Evolutionary conservation across 2,113 vertebrate genomes (phyloP).

Genomic region (Thunnus maccoyii): DNA sequence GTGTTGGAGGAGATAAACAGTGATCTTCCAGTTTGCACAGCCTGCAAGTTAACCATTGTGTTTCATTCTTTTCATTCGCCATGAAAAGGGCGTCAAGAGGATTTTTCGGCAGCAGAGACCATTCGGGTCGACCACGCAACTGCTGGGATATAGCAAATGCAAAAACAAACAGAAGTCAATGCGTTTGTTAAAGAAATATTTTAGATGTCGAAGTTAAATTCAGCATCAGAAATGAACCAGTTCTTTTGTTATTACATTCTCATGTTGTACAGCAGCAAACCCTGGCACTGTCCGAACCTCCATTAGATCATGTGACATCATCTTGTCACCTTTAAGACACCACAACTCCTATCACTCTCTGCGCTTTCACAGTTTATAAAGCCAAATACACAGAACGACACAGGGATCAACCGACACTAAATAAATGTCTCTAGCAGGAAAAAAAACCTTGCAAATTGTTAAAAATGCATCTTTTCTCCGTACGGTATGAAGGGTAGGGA

Average conservation of each 20-base stretch:
- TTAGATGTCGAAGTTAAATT: not conserved
- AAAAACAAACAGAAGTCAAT: conserved; percentile 18
- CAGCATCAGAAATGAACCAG: not conserved
- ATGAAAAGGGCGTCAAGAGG: conserved; percentile 51
- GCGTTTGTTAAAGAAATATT: conserved; percentile 3
- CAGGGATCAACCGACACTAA: conserved; percentile 65
- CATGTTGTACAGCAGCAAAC: not conserved
- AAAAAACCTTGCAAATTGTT: conserved; percentile 56
- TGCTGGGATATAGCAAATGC: not conserved
- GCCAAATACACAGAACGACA: conserved; percentile 38
- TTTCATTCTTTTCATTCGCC: conserved; percentile 62
- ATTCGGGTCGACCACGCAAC: conserved; percentile 5
- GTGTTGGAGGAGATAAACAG: conserved; percentile 83
- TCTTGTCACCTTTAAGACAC: conserved; percentile 43
- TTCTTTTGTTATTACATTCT: not conserved
- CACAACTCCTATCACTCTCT: conserved; percentile 22
- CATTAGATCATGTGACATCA: conserved; percentile 50
- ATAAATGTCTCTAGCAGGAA: conserved; percentile 45
- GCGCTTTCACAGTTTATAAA: conserved; percentile 39
- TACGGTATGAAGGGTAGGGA: conserved; percentile 73
- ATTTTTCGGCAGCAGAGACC: conserved; percentile 14
- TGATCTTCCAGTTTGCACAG: conserved; percentile 78
- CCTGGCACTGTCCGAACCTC: conserved; percentile 9
- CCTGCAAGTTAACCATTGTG: conserved; percentile 73
- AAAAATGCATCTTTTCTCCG: conserved; percentile 77